Evolutionary conservation across 2,888 invertebrate genomes (phyloP).

Genomic region (Amphipyra tragopoginis): DNA sequence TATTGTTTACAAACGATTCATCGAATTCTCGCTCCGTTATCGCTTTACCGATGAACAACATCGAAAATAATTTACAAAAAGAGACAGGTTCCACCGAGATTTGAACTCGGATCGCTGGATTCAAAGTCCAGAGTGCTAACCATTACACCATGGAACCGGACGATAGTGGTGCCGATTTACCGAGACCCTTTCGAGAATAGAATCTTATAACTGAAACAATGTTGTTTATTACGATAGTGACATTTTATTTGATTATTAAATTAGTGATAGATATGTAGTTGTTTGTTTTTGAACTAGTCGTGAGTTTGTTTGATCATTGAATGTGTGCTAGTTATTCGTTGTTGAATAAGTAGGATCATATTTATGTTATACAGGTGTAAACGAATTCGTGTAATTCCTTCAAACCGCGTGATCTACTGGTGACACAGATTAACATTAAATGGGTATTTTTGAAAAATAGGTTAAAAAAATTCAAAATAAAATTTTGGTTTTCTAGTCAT

Average conservation of each 20-base stretch:
- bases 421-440: no score
- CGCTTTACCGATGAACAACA: constrained; percentile 4
- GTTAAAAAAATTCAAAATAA: no score
- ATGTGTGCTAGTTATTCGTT: neutral
- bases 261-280: neutral
- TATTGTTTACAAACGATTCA: constrained; percentile 20
- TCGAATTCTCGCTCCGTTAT: constrained; percentile 10
- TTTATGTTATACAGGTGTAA: no score
- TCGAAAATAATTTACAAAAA: constrained; percentile 50
- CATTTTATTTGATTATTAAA: neutral
- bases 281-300: neutral
- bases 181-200: constrained; percentile 35
- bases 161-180: constrained; percentile 15
- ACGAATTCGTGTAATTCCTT: no score
- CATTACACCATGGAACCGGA: constrained; percentile 94
- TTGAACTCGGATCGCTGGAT: constrained; percentile 96
- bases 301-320: neutral
- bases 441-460: no score
- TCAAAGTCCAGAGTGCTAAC: constrained; percentile 96
- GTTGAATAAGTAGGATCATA: neutral
- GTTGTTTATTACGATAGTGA: neutral
- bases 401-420: no score
- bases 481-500: no score
- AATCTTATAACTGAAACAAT: neutral
- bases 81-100: constrained; percentile 93